These are phyloP conservation scores for Jaculus jaculus DNA, from an alignment of 2,113 vertebrate species.

Conservation along the genomic window DNA sequence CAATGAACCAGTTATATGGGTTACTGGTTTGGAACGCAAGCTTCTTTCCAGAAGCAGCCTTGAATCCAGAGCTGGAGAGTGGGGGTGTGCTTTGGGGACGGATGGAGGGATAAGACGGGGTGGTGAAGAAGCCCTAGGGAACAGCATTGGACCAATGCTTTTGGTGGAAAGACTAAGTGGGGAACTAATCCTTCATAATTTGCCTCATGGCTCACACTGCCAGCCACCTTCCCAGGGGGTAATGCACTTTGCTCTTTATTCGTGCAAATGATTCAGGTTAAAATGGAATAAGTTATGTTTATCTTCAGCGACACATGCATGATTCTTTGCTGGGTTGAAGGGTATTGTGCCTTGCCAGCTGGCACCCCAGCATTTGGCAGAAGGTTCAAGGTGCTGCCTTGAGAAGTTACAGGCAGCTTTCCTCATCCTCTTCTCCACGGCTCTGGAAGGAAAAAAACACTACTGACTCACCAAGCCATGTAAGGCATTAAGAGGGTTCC, in stretches of 20 bases:
- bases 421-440: slow-evolving; percentile 2
- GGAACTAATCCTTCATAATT: not conserved
- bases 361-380: slow-evolving; percentile 54
- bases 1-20: not conserved
- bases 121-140: not conserved
- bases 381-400: slow-evolving; percentile 26
- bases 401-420: slow-evolving; percentile 65
- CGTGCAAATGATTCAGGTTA: slow-evolving; percentile 60
- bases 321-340: slow-evolving; percentile 45
- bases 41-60: not conserved
- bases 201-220: not conserved
- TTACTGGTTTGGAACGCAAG: not conserved
- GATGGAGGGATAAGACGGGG: not conserved
- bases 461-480: slow-evolving; percentile 46
- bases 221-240: not conserved
- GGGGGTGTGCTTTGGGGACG: not conserved
- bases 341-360: slow-evolving; percentile 40
- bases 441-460: not conserved
- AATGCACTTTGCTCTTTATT: slow-evolving; percentile 22
- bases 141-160: not conserved
- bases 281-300: slow-evolving; percentile 58
- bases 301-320: slow-evolving; percentile 48
- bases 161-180: not conserved
- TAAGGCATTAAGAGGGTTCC: not conserved
- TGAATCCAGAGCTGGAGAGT: not conserved